A percentile compares a stretch with the other conserved stretches of the same genome.
These are phyloP conservation scores for Dyspetes luteomarginatus DNA, from an alignment of 2,888 invertebrate species.

Conservation along the genomic window DNA sequence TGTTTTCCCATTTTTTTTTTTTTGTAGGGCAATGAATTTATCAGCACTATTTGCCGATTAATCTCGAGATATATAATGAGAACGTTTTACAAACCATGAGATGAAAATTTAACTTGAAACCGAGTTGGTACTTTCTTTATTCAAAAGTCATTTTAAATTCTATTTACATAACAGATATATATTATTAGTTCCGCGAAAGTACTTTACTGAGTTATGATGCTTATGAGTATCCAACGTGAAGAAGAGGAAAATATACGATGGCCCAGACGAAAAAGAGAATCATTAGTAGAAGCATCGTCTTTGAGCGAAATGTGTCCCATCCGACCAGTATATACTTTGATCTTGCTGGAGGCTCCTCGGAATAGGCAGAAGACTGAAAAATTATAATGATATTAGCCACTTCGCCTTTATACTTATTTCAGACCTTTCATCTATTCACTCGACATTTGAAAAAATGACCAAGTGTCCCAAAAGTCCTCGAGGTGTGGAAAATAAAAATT, in stretches of 20 bases:
- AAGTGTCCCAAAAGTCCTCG: no score
- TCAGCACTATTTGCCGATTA: no score
- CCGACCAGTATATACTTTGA: constrained; percentile 80
- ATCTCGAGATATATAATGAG: no score
- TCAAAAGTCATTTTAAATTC: constrained; percentile 37
- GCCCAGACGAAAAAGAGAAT: constrained; percentile 84
- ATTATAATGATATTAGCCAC: no score
- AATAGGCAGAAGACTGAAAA: constrained; percentile 64
- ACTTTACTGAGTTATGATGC: neutral
- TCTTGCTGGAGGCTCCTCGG: constrained; percentile 61
- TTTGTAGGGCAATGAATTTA: no score
- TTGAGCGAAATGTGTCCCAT: constrained; percentile 84
- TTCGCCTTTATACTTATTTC: no score
- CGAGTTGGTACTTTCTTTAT: constrained; percentile 43
- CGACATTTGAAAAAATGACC: no score
- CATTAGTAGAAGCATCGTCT: constrained; percentile 80
- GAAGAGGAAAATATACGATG: constrained; percentile 83
- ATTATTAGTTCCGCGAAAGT: neutral
- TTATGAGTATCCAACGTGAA: constrained; percentile 45
- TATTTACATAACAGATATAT: constrained; percentile 55
- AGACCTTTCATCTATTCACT: no score
- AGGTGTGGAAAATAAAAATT: no score
- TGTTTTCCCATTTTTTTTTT: no score
- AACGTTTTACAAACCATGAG: no score
- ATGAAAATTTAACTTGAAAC: neutral